A percentile compares a stretch with the other conserved stretches of the same genome.
These are phyloP conservation scores for Lutraria rhynchaena DNA, from an alignment of 1,140 invertebrate species.

Conservation along the genomic window DNA sequence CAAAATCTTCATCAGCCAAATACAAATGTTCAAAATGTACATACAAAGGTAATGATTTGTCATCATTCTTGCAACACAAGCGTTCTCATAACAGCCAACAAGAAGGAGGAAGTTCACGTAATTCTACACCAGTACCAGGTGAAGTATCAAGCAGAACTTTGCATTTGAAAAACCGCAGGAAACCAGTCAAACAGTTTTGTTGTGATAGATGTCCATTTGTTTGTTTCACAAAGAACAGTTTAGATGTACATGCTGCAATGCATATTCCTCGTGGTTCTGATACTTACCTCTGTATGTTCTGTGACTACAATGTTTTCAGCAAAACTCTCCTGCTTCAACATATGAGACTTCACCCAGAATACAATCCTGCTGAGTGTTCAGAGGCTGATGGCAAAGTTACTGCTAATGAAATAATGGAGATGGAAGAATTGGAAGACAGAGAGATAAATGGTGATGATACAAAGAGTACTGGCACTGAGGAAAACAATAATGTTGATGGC, in stretches of 20 bases:
- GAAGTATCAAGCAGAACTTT: constrained; percentile 67
- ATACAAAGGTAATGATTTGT: constrained; percentile 72
- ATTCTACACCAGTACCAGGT: constrained; percentile 11
- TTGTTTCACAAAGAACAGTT: constrained; percentile 69
- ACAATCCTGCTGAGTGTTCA: constrained; percentile 70
- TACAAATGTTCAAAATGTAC: constrained; percentile 78
- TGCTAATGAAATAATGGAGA: constrained; percentile 51
- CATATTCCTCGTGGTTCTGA: constrained; percentile 67
- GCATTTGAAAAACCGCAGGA: constrained; percentile 74
- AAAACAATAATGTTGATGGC: constrained; percentile 48
- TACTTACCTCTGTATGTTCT: constrained; percentile 73
- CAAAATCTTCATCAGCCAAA: constrained; percentile 56
- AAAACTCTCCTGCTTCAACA: constrained; percentile 73
- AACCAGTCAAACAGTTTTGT: constrained; percentile 73
- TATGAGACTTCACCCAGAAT: constrained; percentile 74
- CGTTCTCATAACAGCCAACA: constrained; percentile 62
- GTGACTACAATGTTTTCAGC: constrained; percentile 69
- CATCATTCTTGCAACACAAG: constrained; percentile 77
- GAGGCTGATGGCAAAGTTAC: constrained; percentile 65
- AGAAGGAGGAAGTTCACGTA: not conserved
- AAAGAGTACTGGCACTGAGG: constrained; percentile 22
- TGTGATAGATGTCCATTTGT: constrained; percentile 75
- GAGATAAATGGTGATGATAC: constrained; percentile 57
- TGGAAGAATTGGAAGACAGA: constrained; percentile 58
- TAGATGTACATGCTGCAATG: constrained; percentile 73